Base-by-base conservation (phyloP, 1,140 invertebrate species). In the Rhyzopertha dominica region DNA sequence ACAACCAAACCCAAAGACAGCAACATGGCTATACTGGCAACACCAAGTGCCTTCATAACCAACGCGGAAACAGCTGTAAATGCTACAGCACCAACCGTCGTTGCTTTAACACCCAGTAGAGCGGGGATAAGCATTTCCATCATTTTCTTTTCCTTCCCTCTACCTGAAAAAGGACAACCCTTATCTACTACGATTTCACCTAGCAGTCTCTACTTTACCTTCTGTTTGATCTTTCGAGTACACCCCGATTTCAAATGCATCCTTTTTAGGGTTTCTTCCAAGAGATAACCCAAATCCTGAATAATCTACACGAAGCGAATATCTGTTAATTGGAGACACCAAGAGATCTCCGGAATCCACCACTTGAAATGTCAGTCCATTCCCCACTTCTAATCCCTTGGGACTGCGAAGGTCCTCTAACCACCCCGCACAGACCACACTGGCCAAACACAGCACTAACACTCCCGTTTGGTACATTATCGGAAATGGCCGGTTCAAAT, bases 21-120 rank as follows among this genome's bases (percentile, higher is more conserved):
- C 8, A 80, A 44, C 1, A 80, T 66, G 0, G 79, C 79, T 42
- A 79, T 58, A 58, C 81, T 82, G 18, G 78, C 79, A 2, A 79
- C 68, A 12, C 77, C 56, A 43, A 80, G 69, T 0, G 79, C 76
- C 58, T 82, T 80, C 2, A 82, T 49, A 0, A 77, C 76, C 0
- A 82, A 63, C 1, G 76, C 51, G 1, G 77, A 72, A 20, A 81
- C 74, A 18, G 76, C 65, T 20, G 73, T 71, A 32, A 80, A 61
- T 0, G 71, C 73, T 18, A 79, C 69, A 43, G 79, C 69, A 10
- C 72, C 71, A 34, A 74, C 69, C 10, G 74, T 75, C 2, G 78
- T 74, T 1, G 75, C 73, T 47, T 79, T 80, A 59, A 79, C 75
- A 13, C 79, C 79, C 48, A 82, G 65, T 17, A 81, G 59, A 53